These are phyloP conservation scores for Conus canariensis DNA, from an alignment of 2,888 invertebrate species.

Conservation along the genomic window DNA sequence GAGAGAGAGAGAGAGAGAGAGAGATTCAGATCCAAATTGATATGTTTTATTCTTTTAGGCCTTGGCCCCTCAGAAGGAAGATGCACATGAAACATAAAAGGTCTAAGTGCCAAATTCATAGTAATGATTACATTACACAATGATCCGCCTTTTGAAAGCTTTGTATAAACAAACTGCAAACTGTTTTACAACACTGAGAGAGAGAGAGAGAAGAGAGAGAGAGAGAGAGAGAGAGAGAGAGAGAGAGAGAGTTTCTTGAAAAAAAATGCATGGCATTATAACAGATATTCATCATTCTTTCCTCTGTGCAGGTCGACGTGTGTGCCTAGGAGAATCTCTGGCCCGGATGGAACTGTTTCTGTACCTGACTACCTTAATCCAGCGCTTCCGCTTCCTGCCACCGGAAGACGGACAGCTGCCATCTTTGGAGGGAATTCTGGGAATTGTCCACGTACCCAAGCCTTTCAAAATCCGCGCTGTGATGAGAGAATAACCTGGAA, in stretches of 20 bases:
- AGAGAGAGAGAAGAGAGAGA: not conserved
- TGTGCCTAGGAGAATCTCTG: not conserved
- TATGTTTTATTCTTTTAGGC: too few species aligned
- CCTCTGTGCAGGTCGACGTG: conserved; percentile 2
- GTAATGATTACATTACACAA: too few species aligned
- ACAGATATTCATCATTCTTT: not conserved
- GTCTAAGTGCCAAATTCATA: too few species aligned
- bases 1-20: too few species aligned
- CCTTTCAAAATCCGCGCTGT: conserved; percentile 21
- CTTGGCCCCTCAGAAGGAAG: too few species aligned
- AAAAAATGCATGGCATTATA: not conserved
- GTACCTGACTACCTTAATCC: conserved; percentile 41
- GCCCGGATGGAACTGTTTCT: conserved; percentile 43
- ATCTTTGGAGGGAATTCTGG: conserved; percentile 16
- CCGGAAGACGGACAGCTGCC: conserved; percentile 22
- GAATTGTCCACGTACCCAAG: not conserved
- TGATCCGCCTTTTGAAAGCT: too few species aligned
- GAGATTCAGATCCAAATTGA: too few species aligned
- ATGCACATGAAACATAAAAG: too few species aligned
- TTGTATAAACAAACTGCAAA: too few species aligned
- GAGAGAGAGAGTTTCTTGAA: too few species aligned
- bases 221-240: not conserved
- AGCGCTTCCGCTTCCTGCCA: conserved; percentile 38
- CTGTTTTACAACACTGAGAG: too few species aligned
- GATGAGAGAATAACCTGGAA: not conserved